Conservation (phyloP, 2,888 invertebrate species). For the Zaprionus bogoriensis region DNA sequence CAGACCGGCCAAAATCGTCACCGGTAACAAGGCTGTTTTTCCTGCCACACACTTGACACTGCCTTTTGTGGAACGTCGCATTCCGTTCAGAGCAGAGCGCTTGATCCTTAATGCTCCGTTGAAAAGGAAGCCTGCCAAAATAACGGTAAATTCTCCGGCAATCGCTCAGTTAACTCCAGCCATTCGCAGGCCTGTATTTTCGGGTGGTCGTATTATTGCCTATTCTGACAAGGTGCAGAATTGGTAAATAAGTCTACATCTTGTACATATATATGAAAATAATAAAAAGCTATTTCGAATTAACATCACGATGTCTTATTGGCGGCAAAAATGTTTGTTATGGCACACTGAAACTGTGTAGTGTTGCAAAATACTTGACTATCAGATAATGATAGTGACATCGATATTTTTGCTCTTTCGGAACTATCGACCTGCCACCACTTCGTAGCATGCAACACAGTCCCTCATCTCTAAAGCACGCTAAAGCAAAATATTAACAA, state of each 20-base stretch:
- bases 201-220: constrained; percentile 53
- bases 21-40: constrained; percentile 34
- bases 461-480: constrained; percentile 43
- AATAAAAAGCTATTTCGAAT: constrained; percentile 20
- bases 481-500: constrained; percentile 42
- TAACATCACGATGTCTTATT: neutral
- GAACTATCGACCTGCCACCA: constrained; percentile 22
- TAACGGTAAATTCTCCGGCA: constrained; percentile 8
- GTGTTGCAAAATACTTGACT: neutral
- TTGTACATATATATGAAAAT: constrained; percentile 11
- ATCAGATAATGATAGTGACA: neutral
- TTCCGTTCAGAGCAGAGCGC: constrained; percentile 53
- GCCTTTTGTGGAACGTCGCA: constrained; percentile 62
- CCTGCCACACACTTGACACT: constrained; percentile 49
- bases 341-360: neutral
- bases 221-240: constrained; percentile 55
- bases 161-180: constrained; percentile 52
- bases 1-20: constrained; percentile 47
- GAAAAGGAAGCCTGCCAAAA: constrained; percentile 30
- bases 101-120: constrained; percentile 55
- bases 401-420: neutral
- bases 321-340: neutral
- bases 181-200: constrained; percentile 43
- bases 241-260: constrained; percentile 37
- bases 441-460: neutral